Percentiles rank a stretch among this genome's conserved stretches.
Conservation (phyloP, 2,888 invertebrate genomes). For the Drosophila dives region DNA sequence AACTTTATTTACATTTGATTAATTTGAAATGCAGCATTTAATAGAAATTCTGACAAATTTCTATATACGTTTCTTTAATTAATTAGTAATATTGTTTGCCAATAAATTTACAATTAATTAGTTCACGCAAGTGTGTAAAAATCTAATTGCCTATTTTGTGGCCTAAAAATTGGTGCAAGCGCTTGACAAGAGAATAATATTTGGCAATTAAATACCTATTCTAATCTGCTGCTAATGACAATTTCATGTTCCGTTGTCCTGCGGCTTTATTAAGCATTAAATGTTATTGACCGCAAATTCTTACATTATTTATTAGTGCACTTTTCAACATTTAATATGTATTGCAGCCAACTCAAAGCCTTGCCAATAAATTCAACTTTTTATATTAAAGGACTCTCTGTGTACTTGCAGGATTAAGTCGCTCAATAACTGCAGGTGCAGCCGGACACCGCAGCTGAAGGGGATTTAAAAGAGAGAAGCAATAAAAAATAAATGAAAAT, state of each 20-base stretch:
- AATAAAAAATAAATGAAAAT: neutral
- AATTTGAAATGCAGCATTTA: neutral
- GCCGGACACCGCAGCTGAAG: conserved; percentile 33
- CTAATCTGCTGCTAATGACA: neutral
- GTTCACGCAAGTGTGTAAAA: neutral
- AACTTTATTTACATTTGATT: neutral
- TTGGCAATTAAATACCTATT: conserved; percentile 4
- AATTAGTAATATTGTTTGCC: neutral
- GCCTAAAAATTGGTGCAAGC: neutral
- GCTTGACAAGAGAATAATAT: neutral
- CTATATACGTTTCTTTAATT: neutral
- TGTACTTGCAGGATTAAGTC: conserved; percentile 38
- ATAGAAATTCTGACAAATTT: neutral
- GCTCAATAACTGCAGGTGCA: conserved; percentile 57
- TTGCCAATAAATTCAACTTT: conserved; percentile 10
- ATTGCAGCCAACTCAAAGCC: conserved; percentile 33
- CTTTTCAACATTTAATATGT: conserved; percentile 39
- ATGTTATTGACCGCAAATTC: conserved; percentile 48
- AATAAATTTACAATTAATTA: neutral
- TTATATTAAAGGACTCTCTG: conserved; percentile 29
- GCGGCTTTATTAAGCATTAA: conserved; percentile 33
- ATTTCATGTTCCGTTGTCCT: conserved; percentile 6
- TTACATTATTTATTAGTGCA: conserved; percentile 25
- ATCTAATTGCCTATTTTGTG: conserved; percentile 30
- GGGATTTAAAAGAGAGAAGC: conserved; percentile 40